Base-by-base conservation (phyloP, 2,888 invertebrate species). In the Ypsolopha sequella region DNA sequence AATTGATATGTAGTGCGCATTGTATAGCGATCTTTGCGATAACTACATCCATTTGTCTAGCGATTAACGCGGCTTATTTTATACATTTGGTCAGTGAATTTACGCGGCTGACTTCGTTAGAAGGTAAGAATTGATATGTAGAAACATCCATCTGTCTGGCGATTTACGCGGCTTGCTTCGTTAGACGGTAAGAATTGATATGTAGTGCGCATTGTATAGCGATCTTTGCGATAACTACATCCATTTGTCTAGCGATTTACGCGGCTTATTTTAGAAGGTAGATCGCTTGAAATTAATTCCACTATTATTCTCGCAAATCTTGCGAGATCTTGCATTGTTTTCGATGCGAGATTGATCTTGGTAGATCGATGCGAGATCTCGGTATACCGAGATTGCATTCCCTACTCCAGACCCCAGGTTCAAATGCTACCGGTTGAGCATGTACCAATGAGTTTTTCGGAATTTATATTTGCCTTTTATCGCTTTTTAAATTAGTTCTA, bases 151-250 rank as follows among this genome's bases (percentile, higher is more conserved):
- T 70, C 0, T 6, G 73, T 11, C 33, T 65, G 7, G 65, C 62
- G 1, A 47, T 68, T 0, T 73, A 73, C 55, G 47, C 61, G 0
- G 57, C 56, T 0, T 66, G 66, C 51, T 65, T 61, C 4, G 52
- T 60, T 1, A 63, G 62, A 39, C 75, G 84, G 84, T 82, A 55
- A 61, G 74, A 24, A 24, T 24, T 24, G 24, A 24, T 24, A 24
- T 24, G 24, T 24, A 24, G 24, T 4, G 4, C 24, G 24, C 24
- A 24, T 24, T 24, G 2, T 24, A 24, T 24, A 24, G 24, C 4
- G 24, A 24, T 3, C 65, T 6, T 45, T 14, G 24, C 2, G 44
- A 13, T 44, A 13, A 4, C 9, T 4, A 13, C 44, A 6, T 6
- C 9, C 34, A 3, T 24, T 13, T 41, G 1, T 8, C 2, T n/a